Percentiles rank a stretch among this genome's conserved stretches.
Evolutionary conservation across 2,797 vertebrate species (phyloP).

Genomic region (Cynodonichthys magdalenae): DNA sequence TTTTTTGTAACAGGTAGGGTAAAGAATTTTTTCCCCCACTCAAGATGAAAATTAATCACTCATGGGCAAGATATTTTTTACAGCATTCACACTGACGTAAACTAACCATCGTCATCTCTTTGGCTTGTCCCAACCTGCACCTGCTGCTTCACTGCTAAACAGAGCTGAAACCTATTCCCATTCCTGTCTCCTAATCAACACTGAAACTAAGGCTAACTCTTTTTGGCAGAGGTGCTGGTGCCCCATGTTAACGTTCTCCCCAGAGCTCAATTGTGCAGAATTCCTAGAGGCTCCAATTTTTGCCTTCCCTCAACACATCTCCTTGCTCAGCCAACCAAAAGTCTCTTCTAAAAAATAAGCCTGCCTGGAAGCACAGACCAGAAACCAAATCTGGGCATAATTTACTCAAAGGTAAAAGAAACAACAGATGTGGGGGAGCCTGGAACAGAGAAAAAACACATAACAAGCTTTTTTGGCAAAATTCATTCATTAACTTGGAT

Average conservation of each 20-base stretch:
- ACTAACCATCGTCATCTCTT: slow-evolving; percentile 48
- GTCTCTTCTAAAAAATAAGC: slow-evolving; percentile 45
- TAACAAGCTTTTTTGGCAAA: slow-evolving; percentile 21
- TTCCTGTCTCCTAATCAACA: slow-evolving; percentile 72
- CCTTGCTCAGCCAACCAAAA: slow-evolving; percentile 48
- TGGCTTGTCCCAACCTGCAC: slow-evolving; percentile 54
- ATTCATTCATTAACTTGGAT: slow-evolving; percentile 11
- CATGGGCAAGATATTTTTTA: slow-evolving; percentile 22
- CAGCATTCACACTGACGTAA: slow-evolving; percentile 35
- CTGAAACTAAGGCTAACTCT: slow-evolving; percentile 70
- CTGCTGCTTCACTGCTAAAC: slow-evolving; percentile 62
- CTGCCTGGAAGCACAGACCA: slow-evolving; percentile 32
- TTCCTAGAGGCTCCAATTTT: slow-evolving; percentile 44
- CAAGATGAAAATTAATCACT: slow-evolving; percentile 10
- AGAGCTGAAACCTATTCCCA: slow-evolving; percentile 67
- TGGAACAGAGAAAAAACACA: slow-evolving; percentile 1
- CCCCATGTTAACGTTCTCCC: slow-evolving; percentile 63
- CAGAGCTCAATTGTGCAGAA: slow-evolving; percentile 56
- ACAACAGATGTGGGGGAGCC: background rate
- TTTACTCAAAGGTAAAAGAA: slow-evolving; percentile 29
- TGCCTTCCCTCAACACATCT: slow-evolving; percentile 24
- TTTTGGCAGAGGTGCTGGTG: slow-evolving; percentile 66
- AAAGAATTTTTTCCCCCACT: background rate
- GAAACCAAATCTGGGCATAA: slow-evolving; percentile 19
- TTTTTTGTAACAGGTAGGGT: background rate